Evolutionary conservation across 2,113 vertebrate genomes (phyloP).

Genomic region (Rhynchomys soricoides): DNA sequence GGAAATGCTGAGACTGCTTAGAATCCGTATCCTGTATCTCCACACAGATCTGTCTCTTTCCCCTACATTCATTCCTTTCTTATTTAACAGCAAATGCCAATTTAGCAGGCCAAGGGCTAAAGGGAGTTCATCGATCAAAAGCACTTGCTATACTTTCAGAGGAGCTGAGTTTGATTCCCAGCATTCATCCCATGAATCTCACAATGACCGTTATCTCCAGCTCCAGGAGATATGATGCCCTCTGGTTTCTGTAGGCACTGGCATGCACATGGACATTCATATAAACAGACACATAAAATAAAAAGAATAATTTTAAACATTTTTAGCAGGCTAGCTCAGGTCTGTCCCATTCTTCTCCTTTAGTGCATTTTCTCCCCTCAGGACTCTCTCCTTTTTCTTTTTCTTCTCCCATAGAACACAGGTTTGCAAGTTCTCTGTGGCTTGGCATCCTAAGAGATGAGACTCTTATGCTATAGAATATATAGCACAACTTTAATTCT

Average conservation of each 20-base stretch:
- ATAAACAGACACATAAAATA: neutral
- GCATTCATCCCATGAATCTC: neutral
- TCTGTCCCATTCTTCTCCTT: neutral
- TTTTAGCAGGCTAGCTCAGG: neutral
- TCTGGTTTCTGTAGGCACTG: neutral
- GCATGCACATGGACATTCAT: neutral
- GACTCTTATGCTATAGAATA: neutral
- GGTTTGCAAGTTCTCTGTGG: neutral
- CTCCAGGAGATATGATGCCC: neutral
- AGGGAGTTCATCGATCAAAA: neutral
- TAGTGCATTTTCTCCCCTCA: neutral
- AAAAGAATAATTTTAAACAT: neutral
- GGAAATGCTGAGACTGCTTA: neutral
- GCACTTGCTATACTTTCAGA: neutral
- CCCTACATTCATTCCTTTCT: neutral
- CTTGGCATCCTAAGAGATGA: neutral
- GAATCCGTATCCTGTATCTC: neutral
- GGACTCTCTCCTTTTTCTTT: neutral
- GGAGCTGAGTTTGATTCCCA: neutral
- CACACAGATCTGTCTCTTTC: neutral
- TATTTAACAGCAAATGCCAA: neutral
- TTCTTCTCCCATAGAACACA: neutral
- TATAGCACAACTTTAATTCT: neutral
- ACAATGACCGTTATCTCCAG: neutral
- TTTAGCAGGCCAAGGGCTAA: neutral